Base-by-base conservation (phyloP, 2,797 vertebrate species). In the Hafferia zeledoni region DNA sequence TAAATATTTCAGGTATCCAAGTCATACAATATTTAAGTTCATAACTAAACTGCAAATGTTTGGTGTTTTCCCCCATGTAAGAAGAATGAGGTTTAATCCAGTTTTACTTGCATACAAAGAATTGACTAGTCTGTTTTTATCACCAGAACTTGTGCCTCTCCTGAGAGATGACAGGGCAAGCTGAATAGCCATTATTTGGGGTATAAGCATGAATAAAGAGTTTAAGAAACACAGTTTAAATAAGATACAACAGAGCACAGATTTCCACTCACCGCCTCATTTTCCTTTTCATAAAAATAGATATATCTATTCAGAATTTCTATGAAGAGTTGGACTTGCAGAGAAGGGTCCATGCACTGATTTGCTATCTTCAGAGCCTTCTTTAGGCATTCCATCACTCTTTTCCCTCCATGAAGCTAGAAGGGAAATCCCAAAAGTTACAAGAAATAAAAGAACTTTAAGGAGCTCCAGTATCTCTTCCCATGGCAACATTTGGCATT, bases 221-320 rank as follows among this genome's bases (percentile, higher is more conserved):
- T 16, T 83, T 75, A 47, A 75, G 16, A 72, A 83, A 76, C 1
- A 0, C 3, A 88, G 8, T 67, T 71, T 50, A 28, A 53, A 56
- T 68, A 55, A 52, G 12, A 53, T 35, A 11, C 22, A 77, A 37
- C 2, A 39, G 6, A 74, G 9, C 94, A 68, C 13, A 5, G 11
- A 43, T 61, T 65, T 85, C 43, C 28, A 96, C 98, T 97, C 98
- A 99, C 99, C 97, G 98, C 99, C 46, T 99, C 99, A 24, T 99
- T 99, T 97, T 99, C 99, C 80, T 99, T 98, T 97, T 99, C 99
- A 46, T 99, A 99, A 98, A 99, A 99, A 97, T 99, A 99, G 97
- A 99, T 98, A 31, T 99, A 99, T 99, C 99, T 98, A 98, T 99
- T 99, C 94, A 99, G 99, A 97, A 99, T 99, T 98, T 99, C 99